Evolutionary conservation across 2,113 vertebrate genomes (phyloP), one percentile per base, ranked within the genome.

Genomic region (Podocnemis expansa): DNA sequence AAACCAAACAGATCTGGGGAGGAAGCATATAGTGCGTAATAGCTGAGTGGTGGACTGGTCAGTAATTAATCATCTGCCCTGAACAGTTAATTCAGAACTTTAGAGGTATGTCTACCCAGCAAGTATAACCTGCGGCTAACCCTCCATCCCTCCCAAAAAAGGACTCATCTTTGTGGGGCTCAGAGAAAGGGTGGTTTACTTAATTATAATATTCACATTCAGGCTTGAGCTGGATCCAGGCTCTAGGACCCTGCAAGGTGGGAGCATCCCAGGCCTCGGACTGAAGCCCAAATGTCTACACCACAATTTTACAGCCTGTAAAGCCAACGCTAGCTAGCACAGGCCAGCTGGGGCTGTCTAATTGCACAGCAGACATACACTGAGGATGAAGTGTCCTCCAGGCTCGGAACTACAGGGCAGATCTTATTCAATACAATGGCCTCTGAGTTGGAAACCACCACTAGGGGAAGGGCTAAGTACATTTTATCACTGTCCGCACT

Each of bases 331-430:
- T 31, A 63, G 60, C 60, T 63, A 34, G 60, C 60, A n/a, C 4
- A 34, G 60, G 34, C 60, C 60, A 63, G 34, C 34, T 16, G 51
- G 51, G 51, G 51, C 14, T 52, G 19, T 70, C 63, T 38, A 70
- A 38, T 10, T 1, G 19, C 34, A n/a, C 17, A 19, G 17, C 7
- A 38, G 63, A 70, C 8, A 34, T 38, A 70, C n/a, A 8, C 51
- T 52, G 51, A 81, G 89, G 94, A 81, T 47, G 80, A 47, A 88
- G 83, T 67, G 91, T 88, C 14, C 82, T 91, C 21, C 73, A 89
- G 60, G 90, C 1, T 13, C 92, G 27, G 63, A 89, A 93, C 93
- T 90, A 76, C 88, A 81, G 84, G 94, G 21, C 54, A 83, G 91
- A 93, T 91, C 67, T 67, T 43, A 67, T 41, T 85, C 19, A n/a